Conservation (phyloP, 1,140 invertebrate species). For the Delia radicum region DNA sequence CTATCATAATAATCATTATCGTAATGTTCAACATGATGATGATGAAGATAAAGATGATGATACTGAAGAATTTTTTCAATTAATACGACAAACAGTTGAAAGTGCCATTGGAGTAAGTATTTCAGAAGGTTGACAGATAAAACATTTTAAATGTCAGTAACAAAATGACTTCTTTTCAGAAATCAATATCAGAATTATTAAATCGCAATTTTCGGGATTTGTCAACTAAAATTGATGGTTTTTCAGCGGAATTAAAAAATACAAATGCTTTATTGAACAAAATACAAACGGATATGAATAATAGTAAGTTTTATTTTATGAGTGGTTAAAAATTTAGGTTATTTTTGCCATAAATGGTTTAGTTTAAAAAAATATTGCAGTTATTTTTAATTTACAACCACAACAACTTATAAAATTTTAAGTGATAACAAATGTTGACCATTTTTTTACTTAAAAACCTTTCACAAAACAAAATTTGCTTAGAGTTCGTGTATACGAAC, state of each 20-base stretch:
- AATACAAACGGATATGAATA: conserved; percentile 38
- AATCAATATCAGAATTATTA: conserved; percentile 35
- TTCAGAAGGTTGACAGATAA: not conserved
- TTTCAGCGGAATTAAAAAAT: conserved; percentile 40
- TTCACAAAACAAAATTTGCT: no score
- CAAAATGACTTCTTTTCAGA: not conserved
- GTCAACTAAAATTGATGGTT: conserved; percentile 42
- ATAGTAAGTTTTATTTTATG: conserved; percentile 35
- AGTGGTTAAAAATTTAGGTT: no score
- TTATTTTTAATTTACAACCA: no score
- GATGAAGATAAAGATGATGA: conserved; percentile 48
- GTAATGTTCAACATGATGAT: conserved; percentile 27
- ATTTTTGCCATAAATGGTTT: no score
- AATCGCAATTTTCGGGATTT: conserved; percentile 44
- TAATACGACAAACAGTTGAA: conserved; percentile 46
- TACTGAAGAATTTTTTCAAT: conserved; percentile 49
- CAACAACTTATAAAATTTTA: no score
- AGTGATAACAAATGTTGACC: no score
- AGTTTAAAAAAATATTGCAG: no score
- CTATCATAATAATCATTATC: conserved; percentile 26
- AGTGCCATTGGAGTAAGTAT: conserved; percentile 43
- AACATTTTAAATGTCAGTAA: not conserved
- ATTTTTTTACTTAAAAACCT: no score
- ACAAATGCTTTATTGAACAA: conserved; percentile 42
- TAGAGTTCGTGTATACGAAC: no score